These are phyloP conservation scores for Campylorhamphus procurvoides DNA, from an alignment of 2,113 vertebrate species.

Conservation along the genomic window DNA sequence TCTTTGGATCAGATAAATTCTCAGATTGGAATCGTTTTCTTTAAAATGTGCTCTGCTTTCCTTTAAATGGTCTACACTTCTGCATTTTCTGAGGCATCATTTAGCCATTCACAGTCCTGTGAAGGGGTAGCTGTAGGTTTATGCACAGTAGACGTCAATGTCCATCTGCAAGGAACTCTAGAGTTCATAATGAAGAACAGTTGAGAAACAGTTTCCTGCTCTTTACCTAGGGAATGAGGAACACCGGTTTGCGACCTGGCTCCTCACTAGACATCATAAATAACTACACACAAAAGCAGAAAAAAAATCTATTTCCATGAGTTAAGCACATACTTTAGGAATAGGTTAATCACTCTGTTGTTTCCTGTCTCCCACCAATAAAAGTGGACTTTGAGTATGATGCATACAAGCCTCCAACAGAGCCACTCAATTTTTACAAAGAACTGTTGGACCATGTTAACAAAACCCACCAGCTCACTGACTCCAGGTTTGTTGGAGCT, in stretches of 20 bases:
- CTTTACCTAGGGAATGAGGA: not conserved
- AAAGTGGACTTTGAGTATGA: not conserved
- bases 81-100: not conserved
- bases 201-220: slow-evolving; percentile 22
- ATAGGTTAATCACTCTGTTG: slow-evolving; percentile 29
- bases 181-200: not conserved
- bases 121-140: not conserved
- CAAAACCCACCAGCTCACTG: not conserved
- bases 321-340: slow-evolving; percentile 33
- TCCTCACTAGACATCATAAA: not conserved
- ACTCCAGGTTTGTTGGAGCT: not conserved
- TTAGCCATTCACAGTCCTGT: not conserved
- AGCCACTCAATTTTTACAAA: not conserved
- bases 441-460: not conserved
- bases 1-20: not conserved
- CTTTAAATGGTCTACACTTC: not conserved
- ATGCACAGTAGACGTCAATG: not conserved
- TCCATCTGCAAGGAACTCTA: not conserved
- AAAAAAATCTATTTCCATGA: slow-evolving; percentile 16
- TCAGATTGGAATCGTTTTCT: not conserved
- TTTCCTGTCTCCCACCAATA: slow-evolving; percentile 32
- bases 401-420: not conserved
- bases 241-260: slow-evolving; percentile 10
- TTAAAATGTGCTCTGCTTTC: not conserved
- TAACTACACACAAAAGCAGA: not conserved